Base-by-base conservation (phyloP, 2,113 vertebrate genomes). In the Nesogale talazaci region DNA sequence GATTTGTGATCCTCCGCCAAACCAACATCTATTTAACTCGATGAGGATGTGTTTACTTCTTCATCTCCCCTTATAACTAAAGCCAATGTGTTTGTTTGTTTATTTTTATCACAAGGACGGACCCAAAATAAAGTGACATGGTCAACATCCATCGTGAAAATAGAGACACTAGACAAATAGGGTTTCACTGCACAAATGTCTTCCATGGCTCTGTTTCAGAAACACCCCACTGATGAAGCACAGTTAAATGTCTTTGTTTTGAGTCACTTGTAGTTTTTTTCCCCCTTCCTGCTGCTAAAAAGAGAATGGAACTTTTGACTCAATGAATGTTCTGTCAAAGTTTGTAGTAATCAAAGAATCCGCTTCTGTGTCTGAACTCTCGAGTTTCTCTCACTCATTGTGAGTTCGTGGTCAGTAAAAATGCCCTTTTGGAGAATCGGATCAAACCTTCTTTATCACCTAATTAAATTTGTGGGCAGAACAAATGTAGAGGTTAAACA, bases 251-350 rank as follows among this genome's bases (percentile, higher is more conserved):
- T 79, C 90, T 96, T 94, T 94, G 95, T 86, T 86, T 95, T 96
- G 94, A 96, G 88, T 95, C 96, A 94, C 90, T 95, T 59, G 46
- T 91, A 90, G 69, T 92, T 92, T 83, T 92, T 92, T 83, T 31
- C 57, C n/a, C n/a, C n/a, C 83, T 93, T 95, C 93, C 75, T 91
- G 93, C 75, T 94, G 82, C 96, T 97, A 97, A 93, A 97, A 96
- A 91, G 69, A 95, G 95, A 97, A 92, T 93, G 96, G 96, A 95
- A 97, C 79, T 85, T 95, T 91, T 96, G 95, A 97, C 93, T 97
- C 92, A 95, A 46, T 91, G 57, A 93, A 89, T 93, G 83, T 88
- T 72, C 67, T 94, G 92, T 94, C 92, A 85, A 77, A 81, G 61
- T 91, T 91, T 94, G 10, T 89, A 86, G 92, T 75, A 81, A 87